A percentile compares a stretch with the other conserved stretches of the same genome.
Evolutionary conservation across 2,888 invertebrate species (phyloP).

Genomic region (Suillia variegata): DNA sequence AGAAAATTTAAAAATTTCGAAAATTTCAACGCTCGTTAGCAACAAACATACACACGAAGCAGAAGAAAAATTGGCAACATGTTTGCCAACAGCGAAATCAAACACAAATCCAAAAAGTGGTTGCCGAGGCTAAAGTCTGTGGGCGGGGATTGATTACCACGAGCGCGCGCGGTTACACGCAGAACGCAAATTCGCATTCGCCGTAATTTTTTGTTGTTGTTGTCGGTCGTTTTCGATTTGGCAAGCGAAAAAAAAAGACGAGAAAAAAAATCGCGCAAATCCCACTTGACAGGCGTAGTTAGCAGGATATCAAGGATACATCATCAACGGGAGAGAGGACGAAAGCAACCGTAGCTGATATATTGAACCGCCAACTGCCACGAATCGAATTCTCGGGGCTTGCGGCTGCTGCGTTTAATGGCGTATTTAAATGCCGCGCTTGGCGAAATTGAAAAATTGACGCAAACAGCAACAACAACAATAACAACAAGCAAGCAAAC

Average conservation of each 20-base stretch:
- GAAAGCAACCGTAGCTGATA: slow-evolving; percentile 24
- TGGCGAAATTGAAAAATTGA: slow-evolving; percentile 56
- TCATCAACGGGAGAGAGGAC: slow-evolving; percentile 39
- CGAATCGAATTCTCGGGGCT: slow-evolving; percentile 32
- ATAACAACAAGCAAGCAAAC: too few relatives aligned
- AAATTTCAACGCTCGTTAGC: slow-evolving; percentile 48
- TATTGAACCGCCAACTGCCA: slow-evolving; percentile 47
- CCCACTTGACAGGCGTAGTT: slow-evolving; percentile 60
- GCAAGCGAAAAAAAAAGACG: too few relatives aligned
- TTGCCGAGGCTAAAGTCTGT: too few relatives aligned
- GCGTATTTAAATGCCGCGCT: slow-evolving; percentile 57
- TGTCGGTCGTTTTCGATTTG: background rate
- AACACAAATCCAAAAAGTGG: slow-evolving; percentile 13
- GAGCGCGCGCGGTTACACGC: slow-evolving; percentile 60
- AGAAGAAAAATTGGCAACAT: slow-evolving; percentile 54
- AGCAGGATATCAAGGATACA: slow-evolving; percentile 53
- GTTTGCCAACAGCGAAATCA: slow-evolving; percentile 49
- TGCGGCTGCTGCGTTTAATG: slow-evolving; percentile 56
- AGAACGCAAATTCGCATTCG: slow-evolving; percentile 53
- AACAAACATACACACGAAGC: too few relatives aligned
- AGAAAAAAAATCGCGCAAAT: slow-evolving; percentile 59
- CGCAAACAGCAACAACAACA: slow-evolving; percentile 47
- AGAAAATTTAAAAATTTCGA: too few relatives aligned
- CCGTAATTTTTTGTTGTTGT: slow-evolving; percentile 1
- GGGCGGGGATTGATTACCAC: slow-evolving; percentile 51